Evolutionary conservation across 2,888 invertebrate species (phyloP), one percentile per base, ranked within the genome.

Genomic region (Coecobrya sp.): DNA sequence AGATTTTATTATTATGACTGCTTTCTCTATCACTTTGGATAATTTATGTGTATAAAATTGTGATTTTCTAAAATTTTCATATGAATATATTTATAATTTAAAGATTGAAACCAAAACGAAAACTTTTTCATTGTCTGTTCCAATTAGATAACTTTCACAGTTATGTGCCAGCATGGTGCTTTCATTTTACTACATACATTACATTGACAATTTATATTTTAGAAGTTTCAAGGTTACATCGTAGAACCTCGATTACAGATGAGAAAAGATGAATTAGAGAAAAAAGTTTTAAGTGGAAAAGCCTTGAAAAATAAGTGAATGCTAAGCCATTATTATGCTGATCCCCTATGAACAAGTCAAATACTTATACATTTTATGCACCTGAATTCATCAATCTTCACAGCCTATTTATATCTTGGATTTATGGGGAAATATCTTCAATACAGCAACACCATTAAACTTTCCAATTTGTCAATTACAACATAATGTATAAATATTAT

Each of bases 171-270:
- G n/a, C n/a, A n/a, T n/a, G n/a, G n/a, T 36, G 36, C 36, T 36
- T 36, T 36, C 3, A 36, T 36, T 68, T 30, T 25, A 11, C 30
- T 68, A 62, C 16, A 27, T 30, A 30, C 30, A 5, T 68, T 16
- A 30, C 8, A 10, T 7, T 10, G 22, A 55, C n/a, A 16, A 19
- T 55, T 55, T 62, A 25, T 62, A 10, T 68, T n/a, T 0, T n/a
- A n/a, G n/a, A 68, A 68, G 68, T 68, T 68, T 68, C 68, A 68
- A 68, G 68, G 68, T 30, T 68, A n/a, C 1, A 16, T 68, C 25
- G 0, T 16, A 68, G 30, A 27, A 68, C 16, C 68, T 68, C 30
- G 13, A 68, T 68, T 68, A 68, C 68, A 16, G 55, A 4, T 30
- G 30, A 30, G 68, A 30, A 0, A 16, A 68, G 30, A 30, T 30